These are phyloP conservation scores for Xerus inauris DNA, from an alignment of 2,113 vertebrate species.

Conservation along the genomic window DNA sequence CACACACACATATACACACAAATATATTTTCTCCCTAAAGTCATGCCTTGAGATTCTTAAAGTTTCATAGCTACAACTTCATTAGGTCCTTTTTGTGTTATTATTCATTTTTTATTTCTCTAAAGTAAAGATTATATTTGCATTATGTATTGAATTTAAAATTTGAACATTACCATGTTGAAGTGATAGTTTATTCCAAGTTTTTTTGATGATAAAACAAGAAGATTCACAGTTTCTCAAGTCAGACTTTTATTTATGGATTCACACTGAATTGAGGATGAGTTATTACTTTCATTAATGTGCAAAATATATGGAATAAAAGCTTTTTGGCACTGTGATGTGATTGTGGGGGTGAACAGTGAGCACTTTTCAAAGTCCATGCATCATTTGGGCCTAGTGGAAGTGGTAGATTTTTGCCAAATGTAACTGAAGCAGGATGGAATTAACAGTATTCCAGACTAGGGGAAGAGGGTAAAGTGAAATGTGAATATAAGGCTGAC, in stretches of 20 bases:
- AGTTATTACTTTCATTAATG: not conserved
- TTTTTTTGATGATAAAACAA: not conserved
- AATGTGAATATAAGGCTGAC: not conserved
- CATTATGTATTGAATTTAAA: not conserved
- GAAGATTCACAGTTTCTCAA: not conserved
- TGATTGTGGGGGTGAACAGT: not conserved
- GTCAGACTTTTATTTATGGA: not conserved
- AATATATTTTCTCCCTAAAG: not conserved
- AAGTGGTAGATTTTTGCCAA: not conserved
- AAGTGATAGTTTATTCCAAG: not conserved
- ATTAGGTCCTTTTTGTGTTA: not conserved
- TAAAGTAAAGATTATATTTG: slow-evolving; percentile 35
- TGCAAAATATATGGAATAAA: not conserved
- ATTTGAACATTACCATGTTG: not conserved
- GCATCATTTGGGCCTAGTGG: not conserved
- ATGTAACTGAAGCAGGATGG: not conserved
- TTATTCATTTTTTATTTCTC: not conserved
- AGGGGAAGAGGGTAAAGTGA: not conserved
- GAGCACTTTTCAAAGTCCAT: not conserved
- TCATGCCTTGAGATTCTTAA: not conserved
- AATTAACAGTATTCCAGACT: not conserved
- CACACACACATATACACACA: too few species aligned
- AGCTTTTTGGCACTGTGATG: not conserved
- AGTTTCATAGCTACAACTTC: not conserved
- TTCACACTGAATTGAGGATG: not conserved